These are phyloP conservation scores for Lymantria monacha DNA, from an alignment of 2,888 invertebrate genomes.

Conservation along the genomic window DNA sequence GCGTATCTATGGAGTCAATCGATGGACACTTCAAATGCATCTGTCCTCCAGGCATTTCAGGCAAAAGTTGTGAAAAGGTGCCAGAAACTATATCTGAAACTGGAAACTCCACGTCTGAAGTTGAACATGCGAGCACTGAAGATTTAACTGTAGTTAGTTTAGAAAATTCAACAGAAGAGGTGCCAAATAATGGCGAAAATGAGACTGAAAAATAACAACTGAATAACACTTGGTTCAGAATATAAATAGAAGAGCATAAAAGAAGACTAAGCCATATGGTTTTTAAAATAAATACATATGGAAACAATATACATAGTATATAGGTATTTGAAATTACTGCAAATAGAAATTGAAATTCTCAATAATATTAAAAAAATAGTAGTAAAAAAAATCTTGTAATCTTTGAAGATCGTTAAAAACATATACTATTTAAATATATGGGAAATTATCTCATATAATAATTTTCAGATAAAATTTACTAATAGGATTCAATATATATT, in stretches of 20 bases:
- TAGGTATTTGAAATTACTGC: no score
- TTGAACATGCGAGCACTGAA: conserved; percentile 15
- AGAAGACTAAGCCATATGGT: neutral
- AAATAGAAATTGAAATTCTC: no score
- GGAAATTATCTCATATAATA: no score
- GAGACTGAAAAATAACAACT: conserved; percentile 52
- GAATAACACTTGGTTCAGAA: neutral
- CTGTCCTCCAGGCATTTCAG: conserved; percentile 88
- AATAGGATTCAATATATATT: no score
- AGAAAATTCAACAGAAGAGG: conserved; percentile 19
- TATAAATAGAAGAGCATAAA: neutral
- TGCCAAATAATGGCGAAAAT: conserved; percentile 52
- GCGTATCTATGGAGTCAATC: conserved; percentile 88
- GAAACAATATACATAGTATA: no score
- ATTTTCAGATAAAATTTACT: no score
- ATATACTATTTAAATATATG: no score
- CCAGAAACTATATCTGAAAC: conserved; percentile 47
- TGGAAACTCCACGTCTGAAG: conserved; percentile 15
- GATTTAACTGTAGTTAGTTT: conserved; percentile 7
- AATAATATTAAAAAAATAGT: no score
- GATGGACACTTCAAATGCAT: conserved; percentile 90
- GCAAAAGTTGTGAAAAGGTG: conserved; percentile 88
- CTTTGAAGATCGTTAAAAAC: no score
- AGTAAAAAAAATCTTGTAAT: no score
- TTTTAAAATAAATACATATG: neutral